Evolutionary conservation across 2,888 invertebrate species (phyloP).

Genomic region (Dugesia japonica): DNA sequence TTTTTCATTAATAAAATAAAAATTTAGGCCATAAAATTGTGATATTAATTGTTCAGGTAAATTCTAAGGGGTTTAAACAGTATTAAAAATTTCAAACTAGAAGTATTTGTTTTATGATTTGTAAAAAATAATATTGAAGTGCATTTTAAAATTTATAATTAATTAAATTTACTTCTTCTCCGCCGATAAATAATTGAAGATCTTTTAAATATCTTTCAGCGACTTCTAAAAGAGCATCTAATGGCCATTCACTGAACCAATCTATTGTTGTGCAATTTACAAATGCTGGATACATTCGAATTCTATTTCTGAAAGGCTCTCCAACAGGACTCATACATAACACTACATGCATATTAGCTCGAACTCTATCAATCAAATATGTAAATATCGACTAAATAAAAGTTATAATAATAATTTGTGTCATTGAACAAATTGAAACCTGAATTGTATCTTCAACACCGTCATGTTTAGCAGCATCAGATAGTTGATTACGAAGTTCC

Average conservation of each 20-base stretch:
- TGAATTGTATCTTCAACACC: slow-evolving; percentile 44
- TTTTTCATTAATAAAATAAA: too few relatives aligned
- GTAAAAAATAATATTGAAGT: too few relatives aligned
- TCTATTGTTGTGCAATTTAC: slow-evolving; percentile 73
- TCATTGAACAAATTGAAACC: not conserved
- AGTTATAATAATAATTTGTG: not conserved
- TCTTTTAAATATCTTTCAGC: slow-evolving; percentile 64
- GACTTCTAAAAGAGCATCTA: slow-evolving; percentile 71
- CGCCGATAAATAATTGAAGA: slow-evolving; percentile 53
- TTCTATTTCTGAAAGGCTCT: slow-evolving; percentile 59
- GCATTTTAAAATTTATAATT: not conserved
- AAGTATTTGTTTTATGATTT: not conserved
- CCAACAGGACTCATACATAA: slow-evolving; percentile 76
- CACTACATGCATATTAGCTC: slow-evolving; percentile 62
- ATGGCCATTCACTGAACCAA: slow-evolving; percentile 77
- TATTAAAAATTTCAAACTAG: not conserved
- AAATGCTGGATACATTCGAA: slow-evolving; percentile 71
- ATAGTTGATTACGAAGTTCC: slow-evolving; percentile 51
- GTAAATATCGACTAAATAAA: slow-evolving; percentile 55
- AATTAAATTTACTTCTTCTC: slow-evolving; percentile 39
- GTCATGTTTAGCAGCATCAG: slow-evolving; percentile 43
- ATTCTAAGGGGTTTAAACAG: too few relatives aligned
- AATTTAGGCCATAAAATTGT: too few relatives aligned
- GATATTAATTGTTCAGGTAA: too few relatives aligned
- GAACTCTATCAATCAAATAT: slow-evolving; percentile 63